Percentiles rank a stretch among this genome's conserved stretches.
Evolutionary conservation across 2,797 vertebrate species (phyloP).

Genomic region (Neopelma chrysocephalum): DNA sequence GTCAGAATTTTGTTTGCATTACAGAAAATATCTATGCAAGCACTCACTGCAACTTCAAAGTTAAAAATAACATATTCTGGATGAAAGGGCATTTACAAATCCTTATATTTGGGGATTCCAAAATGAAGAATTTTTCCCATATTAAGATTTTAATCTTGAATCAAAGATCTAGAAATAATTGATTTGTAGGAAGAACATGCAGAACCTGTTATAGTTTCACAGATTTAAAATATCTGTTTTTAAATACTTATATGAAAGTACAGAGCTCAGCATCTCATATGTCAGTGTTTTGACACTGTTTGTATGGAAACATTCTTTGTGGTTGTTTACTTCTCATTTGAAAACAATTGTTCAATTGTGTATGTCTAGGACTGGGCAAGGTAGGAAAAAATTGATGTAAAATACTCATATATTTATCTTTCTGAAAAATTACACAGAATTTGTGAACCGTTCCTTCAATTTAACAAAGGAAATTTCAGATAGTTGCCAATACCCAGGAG

Average conservation of each 20-base stretch:
- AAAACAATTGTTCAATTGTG: not conserved
- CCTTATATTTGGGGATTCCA: not conserved
- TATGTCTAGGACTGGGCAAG: not conserved
- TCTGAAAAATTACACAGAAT: not conserved
- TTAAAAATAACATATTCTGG: not conserved
- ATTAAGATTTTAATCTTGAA: not conserved
- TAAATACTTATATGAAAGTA: not conserved
- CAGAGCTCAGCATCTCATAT: not conserved
- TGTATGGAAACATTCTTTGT: not conserved
- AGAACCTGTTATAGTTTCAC: not conserved
- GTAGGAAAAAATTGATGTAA: accelerated
- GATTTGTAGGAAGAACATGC: not conserved
- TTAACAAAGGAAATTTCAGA: not conserved
- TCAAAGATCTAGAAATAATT: not conserved
- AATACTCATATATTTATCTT: not conserved
- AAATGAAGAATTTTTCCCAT: not conserved
- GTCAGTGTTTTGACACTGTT: not conserved
- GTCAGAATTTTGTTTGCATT: not conserved
- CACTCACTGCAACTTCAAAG: not conserved
- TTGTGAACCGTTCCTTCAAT: not conserved
- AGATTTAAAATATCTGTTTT: not conserved
- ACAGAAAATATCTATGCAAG: not conserved
- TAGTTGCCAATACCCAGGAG: not conserved
- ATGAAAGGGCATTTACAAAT: not conserved
- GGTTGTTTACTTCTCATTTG: not conserved